phyloP scores from a whole-genome alignment of 2,888 invertebrate species.

The Drosophila birchii region DNA sequence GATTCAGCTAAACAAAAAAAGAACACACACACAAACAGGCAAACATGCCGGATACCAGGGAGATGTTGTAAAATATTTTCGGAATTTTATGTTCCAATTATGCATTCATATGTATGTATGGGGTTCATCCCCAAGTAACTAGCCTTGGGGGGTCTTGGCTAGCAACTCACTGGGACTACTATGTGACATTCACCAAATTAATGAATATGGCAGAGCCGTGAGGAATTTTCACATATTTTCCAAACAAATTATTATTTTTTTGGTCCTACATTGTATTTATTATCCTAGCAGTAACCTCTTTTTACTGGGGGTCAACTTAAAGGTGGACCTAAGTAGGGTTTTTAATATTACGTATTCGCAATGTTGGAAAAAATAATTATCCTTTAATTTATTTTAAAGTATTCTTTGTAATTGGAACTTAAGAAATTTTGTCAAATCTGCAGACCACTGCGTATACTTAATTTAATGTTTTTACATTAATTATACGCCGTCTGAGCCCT shows the following conservation, averaged over 20 bases:
- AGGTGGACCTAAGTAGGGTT: no score
- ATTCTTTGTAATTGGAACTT: no score
- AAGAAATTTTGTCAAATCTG: no score
- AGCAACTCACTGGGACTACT: constrained; percentile 41
- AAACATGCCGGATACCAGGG: neutral
- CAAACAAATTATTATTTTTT: constrained; percentile 48
- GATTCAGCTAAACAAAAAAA: constrained; percentile 16
- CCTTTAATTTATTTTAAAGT: no score
- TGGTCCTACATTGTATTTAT: constrained; percentile 8
- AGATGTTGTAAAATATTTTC: constrained; percentile 72
- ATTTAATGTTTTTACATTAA: neutral
- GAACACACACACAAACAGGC: neutral
- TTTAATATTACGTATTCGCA: no score
- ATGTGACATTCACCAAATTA: constrained; percentile 62
- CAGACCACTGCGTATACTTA: neutral
- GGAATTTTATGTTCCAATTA: constrained; percentile 80
- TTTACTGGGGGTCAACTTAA: neutral
- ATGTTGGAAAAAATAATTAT: no score
- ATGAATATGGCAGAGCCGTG: constrained; percentile 63
- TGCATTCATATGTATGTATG: constrained; percentile 68
- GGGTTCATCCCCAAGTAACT: constrained; percentile 19
- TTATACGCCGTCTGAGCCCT: constrained; percentile 20
- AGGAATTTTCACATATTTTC: constrained; percentile 57
- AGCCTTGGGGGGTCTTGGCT: neutral
- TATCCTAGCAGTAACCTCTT: neutral